A percentile compares a stretch with the other conserved stretches of the same genome.
phyloP scores from a whole-genome alignment of 2,888 invertebrate species.

The Venusia cambrica region DNA sequence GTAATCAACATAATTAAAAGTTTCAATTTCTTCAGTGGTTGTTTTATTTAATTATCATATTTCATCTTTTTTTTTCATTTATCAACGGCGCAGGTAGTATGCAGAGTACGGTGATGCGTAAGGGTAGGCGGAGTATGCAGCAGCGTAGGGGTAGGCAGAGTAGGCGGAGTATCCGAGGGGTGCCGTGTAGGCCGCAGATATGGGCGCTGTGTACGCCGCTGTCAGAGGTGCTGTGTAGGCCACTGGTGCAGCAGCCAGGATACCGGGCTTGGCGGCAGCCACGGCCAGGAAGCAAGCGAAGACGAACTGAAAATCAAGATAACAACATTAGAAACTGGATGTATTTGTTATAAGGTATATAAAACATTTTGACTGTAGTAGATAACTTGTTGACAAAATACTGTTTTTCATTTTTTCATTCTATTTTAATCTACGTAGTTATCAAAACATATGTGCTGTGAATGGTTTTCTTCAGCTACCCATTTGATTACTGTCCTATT shows the following conservation, averaged over 20 bases:
- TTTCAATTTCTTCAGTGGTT: constrained; percentile 7
- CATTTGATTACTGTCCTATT: no score
- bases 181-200: constrained; percentile 46
- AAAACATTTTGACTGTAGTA: no score
- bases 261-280: constrained; percentile 63
- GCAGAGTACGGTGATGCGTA: constrained; percentile 52
- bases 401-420: no score
- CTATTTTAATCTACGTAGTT: no score
- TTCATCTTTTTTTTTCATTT: constrained; percentile 1
- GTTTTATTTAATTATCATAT: constrained; percentile 2
- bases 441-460: no score
- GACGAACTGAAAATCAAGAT: constrained; percentile 50
- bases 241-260: constrained; percentile 45
- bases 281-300: constrained; percentile 72
- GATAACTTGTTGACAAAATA: no score
- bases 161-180: constrained; percentile 48
- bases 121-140: constrained; percentile 47
- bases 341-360: no score
- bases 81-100: constrained; percentile 40
- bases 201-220: constrained; percentile 51
- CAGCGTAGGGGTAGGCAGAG: constrained; percentile 43
- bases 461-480: no score
- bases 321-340: neutral
- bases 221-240: constrained; percentile 44
- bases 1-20: no score